phyloP scores from a whole-genome alignment of 2,113 vertebrate genomes.

The Leucosticte australis region DNA sequence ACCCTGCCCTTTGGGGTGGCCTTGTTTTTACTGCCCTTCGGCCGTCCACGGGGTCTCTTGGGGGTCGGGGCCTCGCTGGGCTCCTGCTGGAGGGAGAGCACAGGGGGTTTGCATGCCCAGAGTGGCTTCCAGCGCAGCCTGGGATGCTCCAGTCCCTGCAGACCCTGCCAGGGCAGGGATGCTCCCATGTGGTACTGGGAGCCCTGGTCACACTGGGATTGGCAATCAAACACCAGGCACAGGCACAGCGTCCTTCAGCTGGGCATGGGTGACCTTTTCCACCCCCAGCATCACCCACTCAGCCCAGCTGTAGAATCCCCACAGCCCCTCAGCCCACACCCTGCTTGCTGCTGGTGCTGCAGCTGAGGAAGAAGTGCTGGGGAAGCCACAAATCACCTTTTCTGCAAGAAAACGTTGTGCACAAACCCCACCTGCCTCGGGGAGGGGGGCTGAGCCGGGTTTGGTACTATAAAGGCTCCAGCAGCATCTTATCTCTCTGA shows the following conservation, averaged over 20 bases:
- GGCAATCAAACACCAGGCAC: fast-evolving
- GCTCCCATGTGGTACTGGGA: neutral
- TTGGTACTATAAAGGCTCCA: neutral
- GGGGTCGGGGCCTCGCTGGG: slow-evolving; percentile 90
- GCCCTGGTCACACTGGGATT: neutral
- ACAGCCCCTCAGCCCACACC: fast-evolving
- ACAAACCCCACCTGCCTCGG: neutral
- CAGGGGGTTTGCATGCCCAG: neutral
- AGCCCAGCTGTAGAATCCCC: fast-evolving
- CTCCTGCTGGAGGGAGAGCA: slow-evolving; percentile 77
- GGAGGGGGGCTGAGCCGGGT: too few relatives aligned
- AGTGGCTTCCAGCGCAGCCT: fast-evolving
- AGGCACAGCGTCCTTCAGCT: neutral
- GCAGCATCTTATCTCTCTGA: slow-evolving; percentile 56
- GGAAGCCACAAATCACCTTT: neutral
- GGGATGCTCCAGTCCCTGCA: too few relatives aligned
- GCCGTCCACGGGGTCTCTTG: slow-evolving; percentile 92
- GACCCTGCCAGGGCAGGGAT: neutral
- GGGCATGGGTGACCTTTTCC: neutral
- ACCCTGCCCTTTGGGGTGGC: slow-evolving; percentile 85
- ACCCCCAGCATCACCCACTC: neutral
- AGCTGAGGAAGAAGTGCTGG: fast-evolving
- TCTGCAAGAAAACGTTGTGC: neutral
- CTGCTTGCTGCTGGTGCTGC: fast-evolving
- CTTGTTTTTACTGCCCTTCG: slow-evolving; percentile 97